Percentiles rank a stretch among this genome's conserved stretches.
Conservation (phyloP, 2,888 invertebrate genomes). For the Halictus quadricinctus region DNA sequence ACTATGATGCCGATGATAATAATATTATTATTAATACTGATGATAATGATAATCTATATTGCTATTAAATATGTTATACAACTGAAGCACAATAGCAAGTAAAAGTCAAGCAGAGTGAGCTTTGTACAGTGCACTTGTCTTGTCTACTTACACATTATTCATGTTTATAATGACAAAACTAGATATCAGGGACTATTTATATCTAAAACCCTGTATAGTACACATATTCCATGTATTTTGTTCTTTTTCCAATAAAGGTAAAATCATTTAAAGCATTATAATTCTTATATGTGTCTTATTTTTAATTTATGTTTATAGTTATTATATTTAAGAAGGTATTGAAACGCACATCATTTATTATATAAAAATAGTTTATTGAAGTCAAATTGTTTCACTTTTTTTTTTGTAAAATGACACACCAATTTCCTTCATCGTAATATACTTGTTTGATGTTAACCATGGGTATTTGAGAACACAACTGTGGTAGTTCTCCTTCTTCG, state of each 20-base stretch:
- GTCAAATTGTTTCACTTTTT: conserved; percentile 21
- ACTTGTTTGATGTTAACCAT: conserved; percentile 85
- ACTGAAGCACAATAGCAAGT: conserved; percentile 57
- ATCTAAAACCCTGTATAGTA: conserved; percentile 64
- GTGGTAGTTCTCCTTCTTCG: conserved; percentile 90
- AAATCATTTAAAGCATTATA: conserved; percentile 59
- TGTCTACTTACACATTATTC: conserved; percentile 60
- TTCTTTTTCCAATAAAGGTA: conserved; percentile 71
- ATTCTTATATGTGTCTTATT: conserved; percentile 15
- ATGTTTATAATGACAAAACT: conserved; percentile 63
- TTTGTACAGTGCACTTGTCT: conserved; percentile 70
- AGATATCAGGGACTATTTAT: conserved; percentile 62
- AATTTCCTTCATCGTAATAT: conserved; percentile 98
- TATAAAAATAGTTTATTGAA: conserved; percentile 5
- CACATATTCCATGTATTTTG: conserved; percentile 70
- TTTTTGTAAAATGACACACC: conserved; percentile 93
- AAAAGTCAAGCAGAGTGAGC: conserved; percentile 64
- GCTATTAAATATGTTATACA: conserved; percentile 60
- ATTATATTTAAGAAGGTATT: background rate
- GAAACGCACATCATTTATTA: background rate
- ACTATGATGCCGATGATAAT: conserved; percentile 44
- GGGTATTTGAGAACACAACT: conserved; percentile 85
- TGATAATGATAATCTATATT: conserved; percentile 58
- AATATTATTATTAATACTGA: conserved; percentile 43
- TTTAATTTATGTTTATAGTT: background rate